Evolutionary conservation across 1,140 invertebrate species (phyloP).

Genomic region (Drosophila equinoxialis): DNA sequence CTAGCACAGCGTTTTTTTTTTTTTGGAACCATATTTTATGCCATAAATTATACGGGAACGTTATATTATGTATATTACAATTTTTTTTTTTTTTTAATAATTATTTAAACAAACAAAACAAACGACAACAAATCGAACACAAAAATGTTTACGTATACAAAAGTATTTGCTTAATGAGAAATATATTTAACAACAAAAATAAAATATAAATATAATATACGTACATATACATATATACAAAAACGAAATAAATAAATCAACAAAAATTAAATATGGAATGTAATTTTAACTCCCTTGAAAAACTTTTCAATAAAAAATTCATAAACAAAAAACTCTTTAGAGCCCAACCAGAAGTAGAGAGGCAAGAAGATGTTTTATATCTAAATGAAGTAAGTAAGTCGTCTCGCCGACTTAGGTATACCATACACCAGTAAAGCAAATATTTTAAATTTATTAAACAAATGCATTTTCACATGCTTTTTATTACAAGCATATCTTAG

Average conservation of each 20-base stretch:
- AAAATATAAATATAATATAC: conserved; percentile 28
- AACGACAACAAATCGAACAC: conserved; percentile 41
- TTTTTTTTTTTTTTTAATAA: conserved; percentile 54
- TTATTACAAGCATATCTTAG: too few species aligned
- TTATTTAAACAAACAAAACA: conserved; percentile 63
- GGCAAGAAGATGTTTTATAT: too few species aligned
- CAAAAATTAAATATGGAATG: background rate
- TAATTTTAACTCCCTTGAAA: too few species aligned
- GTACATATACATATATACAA: background rate
- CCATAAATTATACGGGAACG: conserved; percentile 77
- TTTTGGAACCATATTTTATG: conserved; percentile 60
- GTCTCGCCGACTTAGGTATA: too few species aligned
- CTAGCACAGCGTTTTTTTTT: conserved; percentile 25
- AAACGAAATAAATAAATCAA: conserved; percentile 6
- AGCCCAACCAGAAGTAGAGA: too few species aligned
- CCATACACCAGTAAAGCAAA: too few species aligned
- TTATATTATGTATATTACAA: conserved; percentile 63
- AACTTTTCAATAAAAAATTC: too few species aligned
- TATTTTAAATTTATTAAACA: too few species aligned
- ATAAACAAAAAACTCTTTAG: too few species aligned
- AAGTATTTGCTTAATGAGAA: conserved; percentile 70
- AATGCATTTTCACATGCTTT: too few species aligned
- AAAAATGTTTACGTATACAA: conserved; percentile 74
- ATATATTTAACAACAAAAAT: conserved; percentile 27
- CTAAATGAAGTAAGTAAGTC: too few species aligned